A percentile compares a stretch with the other conserved stretches of the same genome.
These are phyloP conservation scores for Globia sparganii DNA, from an alignment of 2,888 invertebrate genomes.

Conservation along the genomic window DNA sequence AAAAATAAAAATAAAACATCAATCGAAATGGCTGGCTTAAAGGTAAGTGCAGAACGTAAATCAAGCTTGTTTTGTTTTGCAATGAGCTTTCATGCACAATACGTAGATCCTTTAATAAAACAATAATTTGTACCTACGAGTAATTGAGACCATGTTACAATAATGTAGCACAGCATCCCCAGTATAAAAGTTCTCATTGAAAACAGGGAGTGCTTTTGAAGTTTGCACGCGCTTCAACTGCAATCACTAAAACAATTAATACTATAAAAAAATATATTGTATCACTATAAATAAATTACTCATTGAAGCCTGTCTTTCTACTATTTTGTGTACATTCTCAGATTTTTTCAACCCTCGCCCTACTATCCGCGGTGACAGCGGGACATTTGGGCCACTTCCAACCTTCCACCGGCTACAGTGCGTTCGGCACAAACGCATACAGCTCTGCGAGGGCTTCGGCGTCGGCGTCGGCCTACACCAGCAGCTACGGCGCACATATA, in stretches of 20 bases:
- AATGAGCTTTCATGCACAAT: background rate
- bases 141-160: too few species aligned
- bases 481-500: constrained; percentile 79
- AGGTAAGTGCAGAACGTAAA: constrained; percentile 60
- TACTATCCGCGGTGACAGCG: constrained; percentile 71
- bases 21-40: constrained; percentile 65
- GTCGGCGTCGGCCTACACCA: constrained; percentile 66
- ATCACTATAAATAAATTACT: too few species aligned
- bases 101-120: background rate
- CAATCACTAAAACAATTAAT: background rate
- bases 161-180: background rate
- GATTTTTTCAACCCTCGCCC: constrained; percentile 71
- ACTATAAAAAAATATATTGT: background rate
- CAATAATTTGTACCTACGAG: background rate
- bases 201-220: background rate
- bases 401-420: constrained; percentile 61
- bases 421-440: constrained; percentile 67
- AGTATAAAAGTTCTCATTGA: background rate
- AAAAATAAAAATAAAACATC: constrained; percentile 16
- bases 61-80: constrained; percentile 25
- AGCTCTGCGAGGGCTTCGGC: constrained; percentile 64
- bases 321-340: constrained; percentile 48
- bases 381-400: constrained; percentile 67
- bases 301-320: background rate
- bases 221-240: background rate